Evolutionary conservation across 2,888 invertebrate genomes (phyloP).

Genomic region (Alentia gelatinosa): DNA sequence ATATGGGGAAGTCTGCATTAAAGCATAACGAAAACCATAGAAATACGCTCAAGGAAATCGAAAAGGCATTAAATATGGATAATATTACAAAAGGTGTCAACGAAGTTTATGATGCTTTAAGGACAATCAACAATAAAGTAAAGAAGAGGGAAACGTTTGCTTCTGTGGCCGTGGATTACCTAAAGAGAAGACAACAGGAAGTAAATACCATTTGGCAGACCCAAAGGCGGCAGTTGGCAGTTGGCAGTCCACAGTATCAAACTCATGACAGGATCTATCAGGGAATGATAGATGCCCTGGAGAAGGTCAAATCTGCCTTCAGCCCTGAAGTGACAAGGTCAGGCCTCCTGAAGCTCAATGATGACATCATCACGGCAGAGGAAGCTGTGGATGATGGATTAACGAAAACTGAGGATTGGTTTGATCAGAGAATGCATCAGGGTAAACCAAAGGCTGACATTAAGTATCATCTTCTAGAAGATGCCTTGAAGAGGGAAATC

Average conservation of each 20-base stretch:
- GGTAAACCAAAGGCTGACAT: not conserved
- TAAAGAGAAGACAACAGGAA: too few relatives aligned
- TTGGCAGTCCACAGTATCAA: too few relatives aligned
- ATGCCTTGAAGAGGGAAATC: not conserved
- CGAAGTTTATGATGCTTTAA: not conserved
- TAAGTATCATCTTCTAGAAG: not conserved
- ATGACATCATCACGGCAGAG: not conserved
- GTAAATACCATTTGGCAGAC: too few relatives aligned
- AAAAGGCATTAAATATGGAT: not conserved
- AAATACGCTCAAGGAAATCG: too few relatives aligned
- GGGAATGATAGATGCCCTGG: not conserved
- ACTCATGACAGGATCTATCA: not conserved
- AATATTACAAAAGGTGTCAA: not conserved
- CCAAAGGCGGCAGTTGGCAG: too few relatives aligned
- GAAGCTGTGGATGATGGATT: not conserved
- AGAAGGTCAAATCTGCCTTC: not conserved
- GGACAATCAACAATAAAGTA: not conserved
- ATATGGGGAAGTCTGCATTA: too few relatives aligned
- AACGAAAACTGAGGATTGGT: not conserved
- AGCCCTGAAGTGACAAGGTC: not conserved
- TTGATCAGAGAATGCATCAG: not conserved
- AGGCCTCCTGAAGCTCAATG: not conserved
- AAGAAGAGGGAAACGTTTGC: too few relatives aligned
- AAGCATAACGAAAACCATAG: too few relatives aligned
- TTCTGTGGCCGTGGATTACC: too few relatives aligned